A percentile compares a stretch with the other conserved stretches of the same genome.
Conservation (phyloP, 2,888 invertebrate genomes). For the Apamea epomidion region DNA sequence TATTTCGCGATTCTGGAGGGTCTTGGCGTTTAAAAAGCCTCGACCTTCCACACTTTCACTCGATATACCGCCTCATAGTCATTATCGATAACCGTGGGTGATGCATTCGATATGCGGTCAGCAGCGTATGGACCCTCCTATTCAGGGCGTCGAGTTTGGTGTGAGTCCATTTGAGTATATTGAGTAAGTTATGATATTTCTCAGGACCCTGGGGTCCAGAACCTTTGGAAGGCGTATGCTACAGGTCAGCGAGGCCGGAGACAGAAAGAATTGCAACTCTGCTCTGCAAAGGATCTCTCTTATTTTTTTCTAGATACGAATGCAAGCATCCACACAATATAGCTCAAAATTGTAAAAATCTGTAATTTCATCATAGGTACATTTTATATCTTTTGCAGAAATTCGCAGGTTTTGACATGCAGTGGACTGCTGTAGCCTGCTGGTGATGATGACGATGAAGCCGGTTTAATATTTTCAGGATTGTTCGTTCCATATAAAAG, state of each 20-base stretch:
- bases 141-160: no score
- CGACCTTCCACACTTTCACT: no score
- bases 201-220: no score
- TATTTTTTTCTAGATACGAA: not conserved
- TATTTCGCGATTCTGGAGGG: no score
- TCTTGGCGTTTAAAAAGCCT: no score
- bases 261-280: not conserved
- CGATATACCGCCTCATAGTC: no score
- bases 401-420: not conserved
- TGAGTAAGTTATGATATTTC: no score
- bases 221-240: no score
- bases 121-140: no score
- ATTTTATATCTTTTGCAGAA: not conserved
- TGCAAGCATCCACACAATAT: not conserved
- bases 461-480: not conserved
- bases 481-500: not conserved
- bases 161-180: no score
- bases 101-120: no score
- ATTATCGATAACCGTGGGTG: no score
- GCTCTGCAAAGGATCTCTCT: not conserved
- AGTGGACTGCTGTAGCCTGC: not conserved
- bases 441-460: not conserved
- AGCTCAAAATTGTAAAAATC: not conserved
- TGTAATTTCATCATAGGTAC: not conserved
- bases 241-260: not conserved